phyloP scores from a whole-genome alignment of 2,797 vertebrate species.

The Pipistrellus kuhlii region DNA sequence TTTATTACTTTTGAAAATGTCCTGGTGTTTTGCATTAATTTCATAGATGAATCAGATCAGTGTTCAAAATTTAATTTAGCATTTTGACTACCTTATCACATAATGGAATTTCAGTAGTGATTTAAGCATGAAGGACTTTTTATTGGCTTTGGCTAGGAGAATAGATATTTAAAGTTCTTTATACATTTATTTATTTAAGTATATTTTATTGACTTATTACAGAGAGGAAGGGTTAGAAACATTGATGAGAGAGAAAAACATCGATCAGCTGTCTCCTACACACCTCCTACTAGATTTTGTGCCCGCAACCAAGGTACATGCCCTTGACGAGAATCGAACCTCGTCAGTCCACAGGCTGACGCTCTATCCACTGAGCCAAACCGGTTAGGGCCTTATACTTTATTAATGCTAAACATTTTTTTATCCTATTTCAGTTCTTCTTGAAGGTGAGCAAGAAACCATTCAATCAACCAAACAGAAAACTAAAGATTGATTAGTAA shows the following conservation, averaged over 20 bases:
- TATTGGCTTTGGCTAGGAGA: constrained; percentile 56
- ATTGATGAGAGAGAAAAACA: too few species aligned
- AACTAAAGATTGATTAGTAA: background rate
- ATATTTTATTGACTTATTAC: too few species aligned
- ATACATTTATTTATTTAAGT: constrained; percentile 53
- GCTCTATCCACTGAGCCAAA: too few species aligned
- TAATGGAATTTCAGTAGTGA: constrained; percentile 31
- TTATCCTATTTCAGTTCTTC: background rate
- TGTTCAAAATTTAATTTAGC: constrained; percentile 22
- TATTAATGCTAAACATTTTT: constrained; percentile 43
- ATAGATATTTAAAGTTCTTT: constrained; percentile 58
- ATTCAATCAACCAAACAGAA: background rate
- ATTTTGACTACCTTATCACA: constrained; percentile 61
- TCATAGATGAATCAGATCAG: constrained; percentile 52
- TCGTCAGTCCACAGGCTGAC: too few species aligned
- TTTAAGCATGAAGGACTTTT: constrained; percentile 70
- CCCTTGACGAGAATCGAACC: too few species aligned
- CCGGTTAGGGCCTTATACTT: background rate
- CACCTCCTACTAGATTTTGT: too few species aligned
- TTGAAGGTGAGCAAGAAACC: constrained; percentile 9
- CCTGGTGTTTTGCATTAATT: constrained; percentile 42
- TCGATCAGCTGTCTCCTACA: too few species aligned
- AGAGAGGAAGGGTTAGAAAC: too few species aligned
- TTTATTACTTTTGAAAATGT: constrained; percentile 61
- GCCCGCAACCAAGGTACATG: too few species aligned